Evolutionary conservation across 1,140 invertebrate genomes (phyloP).

Genomic region (Drosophila santomea): DNA sequence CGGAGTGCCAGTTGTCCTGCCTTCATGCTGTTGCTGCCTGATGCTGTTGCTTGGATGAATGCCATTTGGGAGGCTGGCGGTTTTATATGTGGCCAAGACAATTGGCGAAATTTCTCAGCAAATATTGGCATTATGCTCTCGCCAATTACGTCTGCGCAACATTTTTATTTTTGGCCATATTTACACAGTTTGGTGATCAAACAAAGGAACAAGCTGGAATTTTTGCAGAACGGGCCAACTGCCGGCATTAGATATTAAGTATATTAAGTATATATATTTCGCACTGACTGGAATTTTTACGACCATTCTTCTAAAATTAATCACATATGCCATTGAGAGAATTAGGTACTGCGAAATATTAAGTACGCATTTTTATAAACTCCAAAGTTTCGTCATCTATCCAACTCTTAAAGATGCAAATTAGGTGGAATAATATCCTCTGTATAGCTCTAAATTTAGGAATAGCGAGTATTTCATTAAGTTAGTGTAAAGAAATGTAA

Average conservation of each 20-base stretch:
- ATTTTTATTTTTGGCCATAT: conserved; percentile 30
- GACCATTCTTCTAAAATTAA: conserved; percentile 60
- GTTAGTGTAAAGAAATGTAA: no score
- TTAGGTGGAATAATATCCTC: no score
- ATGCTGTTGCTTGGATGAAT: conserved; percentile 6
- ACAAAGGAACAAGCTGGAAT: conserved; percentile 39
- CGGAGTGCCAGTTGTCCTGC: conserved; percentile 16
- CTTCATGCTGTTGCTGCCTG: conserved; percentile 10
- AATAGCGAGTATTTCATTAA: no score
- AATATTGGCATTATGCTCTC: conserved; percentile 36
- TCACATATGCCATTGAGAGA: conserved; percentile 16
- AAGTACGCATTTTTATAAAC: no score
- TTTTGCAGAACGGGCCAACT: neutral
- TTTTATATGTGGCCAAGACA: conserved; percentile 40
- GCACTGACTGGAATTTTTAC: conserved; percentile 45
- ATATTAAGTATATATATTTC: conserved; percentile 34
- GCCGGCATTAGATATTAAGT: conserved; percentile 8
- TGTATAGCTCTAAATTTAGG: no score
- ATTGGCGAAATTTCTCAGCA: conserved; percentile 19
- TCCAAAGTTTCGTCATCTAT: no score
- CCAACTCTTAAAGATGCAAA: no score
- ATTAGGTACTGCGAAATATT: neutral
- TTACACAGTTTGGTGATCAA: conserved; percentile 31
- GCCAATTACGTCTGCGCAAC: conserved; percentile 34
- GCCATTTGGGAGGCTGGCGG: neutral